Base-by-base conservation (phyloP, 35 echinoderm and acorn worm genomes). In the Heliocidaris tuberculata region DNA sequence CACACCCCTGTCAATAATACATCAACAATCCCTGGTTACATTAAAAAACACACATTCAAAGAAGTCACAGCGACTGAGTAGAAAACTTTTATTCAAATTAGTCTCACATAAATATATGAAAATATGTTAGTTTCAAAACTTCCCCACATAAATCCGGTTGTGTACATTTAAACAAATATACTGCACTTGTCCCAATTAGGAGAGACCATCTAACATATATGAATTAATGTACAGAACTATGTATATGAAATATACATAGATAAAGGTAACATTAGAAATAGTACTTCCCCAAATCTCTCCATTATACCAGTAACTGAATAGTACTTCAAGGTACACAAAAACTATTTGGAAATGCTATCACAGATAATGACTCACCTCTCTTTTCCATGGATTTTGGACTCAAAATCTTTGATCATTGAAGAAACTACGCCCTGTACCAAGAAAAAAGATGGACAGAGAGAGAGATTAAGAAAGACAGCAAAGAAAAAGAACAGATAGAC, bases 401-500 rank as follows among this genome's bases (percentile, higher is more conserved):
- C 98, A 85, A 96, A 95, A 48, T 99, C 98, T 95, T 97, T 97
- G 70, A 99, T 99, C 98, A 99, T 99, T 21, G 98, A 99, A 56
- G 86, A 93, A 16, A 99, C 98, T 19, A 99, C 98, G 94, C 91
- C 98, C 98, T 99, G 90, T 15, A 60, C n/a, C 31, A 95, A 0
- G 94, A 88, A 94, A 92, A 13, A 94, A 15, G 13, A 96, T 5
- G 32, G 0, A 13, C 15, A 56, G 32, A 94, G n/a, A n/a, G 8
- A 88, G 30, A 89, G 31, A 95, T 89, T 52, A 6, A 70, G 60
- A 6, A 70, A 70, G 60, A 70, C 5, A 70, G 17, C 17, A 70
- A 27, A 19, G 21, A 19, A 70, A 19, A 24, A 0, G 21, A 2
- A 70, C 60, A 70, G 24, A 70, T 3, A 70, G 17, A 70, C 2